Base-by-base conservation (phyloP, 2,888 invertebrate genomes). In the Eristalinus sepulchralis region DNA sequence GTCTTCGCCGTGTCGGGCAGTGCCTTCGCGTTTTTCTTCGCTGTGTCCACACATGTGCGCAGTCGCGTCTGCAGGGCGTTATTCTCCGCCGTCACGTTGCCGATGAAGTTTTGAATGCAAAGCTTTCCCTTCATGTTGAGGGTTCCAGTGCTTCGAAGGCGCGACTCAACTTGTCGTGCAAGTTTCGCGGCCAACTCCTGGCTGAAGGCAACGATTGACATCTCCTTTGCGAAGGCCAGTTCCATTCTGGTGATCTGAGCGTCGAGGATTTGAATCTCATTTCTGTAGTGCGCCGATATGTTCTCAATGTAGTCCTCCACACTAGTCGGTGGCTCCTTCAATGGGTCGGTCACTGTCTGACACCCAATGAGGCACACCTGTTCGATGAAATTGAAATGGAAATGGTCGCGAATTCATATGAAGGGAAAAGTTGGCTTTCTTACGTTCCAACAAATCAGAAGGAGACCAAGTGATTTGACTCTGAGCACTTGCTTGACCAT, bases 231-330 rank as follows among this genome's bases (percentile, higher is more conserved):
- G 10, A 68, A 64, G 0, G 77, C 34, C 13, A 55, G n/a, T 34
- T 85, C 81, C 72, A 82, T 68, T 62, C 77, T 59, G 4, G 20
- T 22, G 10, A 85, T 11, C 3, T 77, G 34, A 1, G 66, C 27
- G 31, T 85, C 85, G 39, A 77, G 62, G 11, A 82, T 67, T 20
- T 72, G 59, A 4, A 85, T 67, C 62, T 85, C 85, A 53, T 85
- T 81, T 64, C 64, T 81, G 27, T 73, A 85, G 59, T 82, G 80
- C 6, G 81, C 77, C 22, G 85, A 85, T 22, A 72, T 82, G 10
- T 82, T 77, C 53, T 85, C 85, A 1, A 85, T 72, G 24, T 63
- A 85, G n/a, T 85, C 85, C n/a, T 85, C 85, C 1, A 82, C 67
- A 22, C 62, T 59, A 3, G 67, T 72, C 60, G 63, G 47, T 11